phyloP scores from a whole-genome alignment of 2,797 vertebrate genomes.

The Mormyrus hasselquistii region DNA sequence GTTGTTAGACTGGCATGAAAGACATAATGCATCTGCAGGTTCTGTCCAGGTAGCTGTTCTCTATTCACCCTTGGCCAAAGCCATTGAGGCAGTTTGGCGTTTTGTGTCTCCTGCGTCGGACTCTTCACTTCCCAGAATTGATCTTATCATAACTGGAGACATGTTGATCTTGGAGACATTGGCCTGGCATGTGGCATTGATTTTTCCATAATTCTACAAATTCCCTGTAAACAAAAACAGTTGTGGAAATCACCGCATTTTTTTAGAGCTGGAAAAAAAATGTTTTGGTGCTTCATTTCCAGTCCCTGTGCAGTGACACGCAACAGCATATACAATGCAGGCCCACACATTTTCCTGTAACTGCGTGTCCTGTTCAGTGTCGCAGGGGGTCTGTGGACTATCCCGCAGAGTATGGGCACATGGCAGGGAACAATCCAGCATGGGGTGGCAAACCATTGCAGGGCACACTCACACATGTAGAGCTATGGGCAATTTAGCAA shows the following conservation, averaged over 20 bases:
- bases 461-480: not conserved
- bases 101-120: not conserved
- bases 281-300: not conserved
- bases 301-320: not conserved
- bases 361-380: not conserved
- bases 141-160: not conserved
- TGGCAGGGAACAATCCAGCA: not conserved
- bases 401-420: not conserved
- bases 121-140: not conserved
- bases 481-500: not conserved
- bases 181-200: not conserved
- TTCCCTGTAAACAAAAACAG: not conserved
- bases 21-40: constrained; percentile 29
- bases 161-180: not conserved
- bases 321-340: not conserved
- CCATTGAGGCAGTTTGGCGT: not conserved
- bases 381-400: not conserved
- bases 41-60: constrained; percentile 32
- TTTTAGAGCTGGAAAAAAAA: not conserved
- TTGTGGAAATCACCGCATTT: not conserved
- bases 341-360: not conserved
- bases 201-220: not conserved
- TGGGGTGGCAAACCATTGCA: not conserved
- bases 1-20: constrained; percentile 40
- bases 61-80: not conserved